Percentiles rank a stretch among this genome's conserved stretches.
These are phyloP conservation scores for Sebastes trivittatus DNA, from an alignment of 2,797 vertebrate genomes.

Conservation along the genomic window DNA sequence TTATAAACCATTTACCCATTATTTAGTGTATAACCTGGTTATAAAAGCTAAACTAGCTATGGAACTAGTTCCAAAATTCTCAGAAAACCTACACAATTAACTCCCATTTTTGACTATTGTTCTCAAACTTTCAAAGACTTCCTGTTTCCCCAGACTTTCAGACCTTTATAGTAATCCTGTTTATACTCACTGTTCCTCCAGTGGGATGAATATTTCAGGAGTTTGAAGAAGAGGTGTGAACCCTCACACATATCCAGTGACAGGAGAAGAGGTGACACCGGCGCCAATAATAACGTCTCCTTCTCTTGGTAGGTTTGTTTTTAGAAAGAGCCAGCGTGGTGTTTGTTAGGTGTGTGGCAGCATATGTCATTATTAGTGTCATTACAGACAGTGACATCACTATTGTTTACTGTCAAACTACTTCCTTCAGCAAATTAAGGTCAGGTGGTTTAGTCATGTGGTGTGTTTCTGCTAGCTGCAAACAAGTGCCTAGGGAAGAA, in stretches of 20 bases:
- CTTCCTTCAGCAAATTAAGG: not conserved
- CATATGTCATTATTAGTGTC: not conserved
- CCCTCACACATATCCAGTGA: conserved; percentile 45
- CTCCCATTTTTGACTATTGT: not conserved
- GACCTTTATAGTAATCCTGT: not conserved
- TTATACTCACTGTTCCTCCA: not conserved
- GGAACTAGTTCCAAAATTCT: not conserved
- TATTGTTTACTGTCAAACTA: not conserved
- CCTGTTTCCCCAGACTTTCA: not conserved
- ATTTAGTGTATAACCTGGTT: too few relatives aligned
- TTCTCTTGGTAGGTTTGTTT: not conserved
- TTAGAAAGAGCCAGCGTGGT: not conserved
- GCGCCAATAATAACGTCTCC: not conserved
- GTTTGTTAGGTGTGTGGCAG: not conserved
- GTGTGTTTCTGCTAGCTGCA: not conserved
- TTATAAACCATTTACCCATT: not conserved
- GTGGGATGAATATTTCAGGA: conserved; percentile 68
- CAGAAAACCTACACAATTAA: not conserved
- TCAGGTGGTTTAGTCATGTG: not conserved
- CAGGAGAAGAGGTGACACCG: conserved; percentile 24
- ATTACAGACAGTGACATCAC: not conserved
- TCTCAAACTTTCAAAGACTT: not conserved
- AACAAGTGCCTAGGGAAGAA: not conserved
- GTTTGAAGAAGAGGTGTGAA: conserved; percentile 49
- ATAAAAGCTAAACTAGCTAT: too few relatives aligned